Evolutionary conservation across 2,888 invertebrate genomes (phyloP), one percentile per base, ranked within the genome.

Genomic region (Belgica antarctica): DNA sequence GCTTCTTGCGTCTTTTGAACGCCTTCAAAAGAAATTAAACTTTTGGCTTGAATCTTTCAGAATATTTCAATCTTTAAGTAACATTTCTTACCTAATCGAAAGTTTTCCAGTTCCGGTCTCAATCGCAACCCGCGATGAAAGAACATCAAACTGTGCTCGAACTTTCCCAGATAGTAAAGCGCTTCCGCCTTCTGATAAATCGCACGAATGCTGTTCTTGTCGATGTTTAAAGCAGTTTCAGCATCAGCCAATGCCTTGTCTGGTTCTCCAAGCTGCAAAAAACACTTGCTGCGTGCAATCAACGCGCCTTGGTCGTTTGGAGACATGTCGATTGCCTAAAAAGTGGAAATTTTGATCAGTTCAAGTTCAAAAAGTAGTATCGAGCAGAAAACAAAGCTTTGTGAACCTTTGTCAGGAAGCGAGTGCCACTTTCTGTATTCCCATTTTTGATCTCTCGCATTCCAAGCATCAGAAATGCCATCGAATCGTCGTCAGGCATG

Each of bases 1-100:
- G 96, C 95, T 78, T 96, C 94, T 82, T 93, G 92, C 0, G 92
- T 91, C 78, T 96, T 96, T 76, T 94, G 94, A 0, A 96, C 90
- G 5, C 94, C 92, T 34, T 90, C 83, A 71, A 89, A 84, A 19
- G 12, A 52, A 17, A 52, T 52, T 10, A 31, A 31, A 31, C n/a
- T n/a, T n/a, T n/a, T 31, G 12, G 34, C 34, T 31, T 46, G 4
- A 10, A 46, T n/a, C 46, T 46, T 46, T 46, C 46, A 7, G 5
- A 46, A 8, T 34, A 34, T 12, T 12, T 7, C 34, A 34, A 12
- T n/a, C 34, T 34, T 7, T 8, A 34, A 34, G 34, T 8, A 34
- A 34, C 7, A 8, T 12, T 8, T 7, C 34, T 34, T 28, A 1
- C 92, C 91, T 46, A 89, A 80, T 17, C 88, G 84, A 76, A 86